Evolutionary conservation across 2,797 vertebrate species (phyloP).

Genomic region (Anabas testudineus): DNA sequence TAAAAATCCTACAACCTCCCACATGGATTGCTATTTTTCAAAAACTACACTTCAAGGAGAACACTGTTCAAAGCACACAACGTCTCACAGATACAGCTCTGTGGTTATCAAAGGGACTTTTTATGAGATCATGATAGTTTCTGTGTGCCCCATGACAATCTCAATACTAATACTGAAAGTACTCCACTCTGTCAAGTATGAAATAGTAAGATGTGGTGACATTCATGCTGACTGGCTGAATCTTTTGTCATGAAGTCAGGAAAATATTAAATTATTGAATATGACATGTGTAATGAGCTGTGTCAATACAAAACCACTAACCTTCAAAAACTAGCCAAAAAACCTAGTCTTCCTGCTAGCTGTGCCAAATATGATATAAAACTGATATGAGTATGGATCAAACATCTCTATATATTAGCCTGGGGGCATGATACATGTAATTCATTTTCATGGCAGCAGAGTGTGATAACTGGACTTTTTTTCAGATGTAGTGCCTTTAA

Average conservation of each 20-base stretch:
- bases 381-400: conserved; percentile 22
- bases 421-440: conserved; percentile 20
- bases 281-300: conserved; percentile 22
- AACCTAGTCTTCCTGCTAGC: conserved; percentile 10
- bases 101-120: conserved; percentile 27
- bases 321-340: conserved; percentile 18
- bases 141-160: conserved; percentile 8
- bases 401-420: conserved; percentile 29
- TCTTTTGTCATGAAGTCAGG: conserved; percentile 3
- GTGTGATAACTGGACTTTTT: background rate
- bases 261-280: conserved; percentile 15
- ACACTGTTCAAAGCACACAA: conserved; percentile 4
- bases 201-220: conserved; percentile 11
- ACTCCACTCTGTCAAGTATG: conserved; percentile 6
- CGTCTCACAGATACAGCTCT: conserved; percentile 13
- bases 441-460: conserved; percentile 12
- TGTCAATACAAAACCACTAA: conserved; percentile 17
- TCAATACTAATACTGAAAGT: conserved; percentile 15
- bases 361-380: conserved; percentile 24
- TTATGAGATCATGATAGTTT: conserved; percentile 29
- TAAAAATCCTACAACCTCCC: conserved; percentile 3
- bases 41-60: conserved; percentile 1
- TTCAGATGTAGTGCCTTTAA: background rate
- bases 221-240: background rate
- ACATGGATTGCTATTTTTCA: conserved; percentile 9